Evolutionary conservation across 2,888 invertebrate genomes (phyloP).

Genomic region (Drosophila rubida): DNA sequence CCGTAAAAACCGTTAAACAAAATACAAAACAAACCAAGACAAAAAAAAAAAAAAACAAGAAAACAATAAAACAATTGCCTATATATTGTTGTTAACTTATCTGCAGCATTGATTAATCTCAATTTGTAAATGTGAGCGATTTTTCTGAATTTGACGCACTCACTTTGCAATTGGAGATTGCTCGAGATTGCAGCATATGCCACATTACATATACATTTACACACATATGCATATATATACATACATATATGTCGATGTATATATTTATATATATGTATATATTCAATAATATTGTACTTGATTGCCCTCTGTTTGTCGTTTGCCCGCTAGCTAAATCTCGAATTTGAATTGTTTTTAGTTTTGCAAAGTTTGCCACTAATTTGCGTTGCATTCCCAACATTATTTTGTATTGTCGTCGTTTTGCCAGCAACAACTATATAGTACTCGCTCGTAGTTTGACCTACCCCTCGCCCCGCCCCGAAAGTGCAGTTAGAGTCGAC

Average conservation of each 20-base stretch:
- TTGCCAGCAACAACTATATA: slow-evolving; percentile 10
- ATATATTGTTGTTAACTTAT: slow-evolving; percentile 52
- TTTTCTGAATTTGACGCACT: slow-evolving; percentile 82
- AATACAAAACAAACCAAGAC: not conserved
- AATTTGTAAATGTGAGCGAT: slow-evolving; percentile 98
- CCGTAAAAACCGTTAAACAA: slow-evolving; percentile 27
- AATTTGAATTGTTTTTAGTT: slow-evolving; percentile 16
- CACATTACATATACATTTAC: slow-evolving; percentile 64
- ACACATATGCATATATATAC: slow-evolving; percentile 8
- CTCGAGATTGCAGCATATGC: slow-evolving; percentile 82
- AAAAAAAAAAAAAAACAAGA: slow-evolving; percentile 7
- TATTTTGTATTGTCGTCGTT: slow-evolving; percentile 12
- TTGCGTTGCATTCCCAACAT: not conserved
- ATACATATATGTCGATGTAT: slow-evolving; percentile 6
- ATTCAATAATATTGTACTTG: slow-evolving; percentile 19
- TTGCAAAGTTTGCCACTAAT: slow-evolving; percentile 9
- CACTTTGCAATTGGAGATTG: slow-evolving; percentile 85
- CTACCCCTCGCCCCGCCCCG: not conserved
- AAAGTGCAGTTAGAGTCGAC: not conserved
- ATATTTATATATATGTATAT: slow-evolving; percentile 31
- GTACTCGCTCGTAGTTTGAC: not conserved
- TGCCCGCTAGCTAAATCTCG: slow-evolving; percentile 30
- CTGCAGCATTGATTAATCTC: slow-evolving; percentile 94
- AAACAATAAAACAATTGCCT: slow-evolving; percentile 6
- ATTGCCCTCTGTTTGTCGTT: slow-evolving; percentile 42